These are phyloP conservation scores for Ginglymostoma cirratum DNA, from an alignment of 2,113 vertebrate genomes.

Conservation along the genomic window DNA sequence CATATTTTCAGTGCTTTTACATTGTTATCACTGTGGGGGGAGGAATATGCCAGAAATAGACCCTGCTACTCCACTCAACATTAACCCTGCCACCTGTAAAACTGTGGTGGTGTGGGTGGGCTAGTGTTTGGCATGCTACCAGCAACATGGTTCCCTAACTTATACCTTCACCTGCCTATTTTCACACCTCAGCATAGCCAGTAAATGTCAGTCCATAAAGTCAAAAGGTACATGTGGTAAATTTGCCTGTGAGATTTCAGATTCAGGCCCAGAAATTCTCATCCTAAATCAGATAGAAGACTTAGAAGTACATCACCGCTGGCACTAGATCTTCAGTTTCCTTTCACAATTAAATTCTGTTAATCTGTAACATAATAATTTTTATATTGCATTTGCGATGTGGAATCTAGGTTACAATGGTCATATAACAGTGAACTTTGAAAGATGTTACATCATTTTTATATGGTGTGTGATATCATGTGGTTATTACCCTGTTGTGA, in stretches of 20 bases:
- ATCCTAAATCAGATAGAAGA: background rate
- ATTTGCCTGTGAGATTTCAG: too few species aligned
- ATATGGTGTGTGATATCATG: background rate
- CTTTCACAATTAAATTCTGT: background rate
- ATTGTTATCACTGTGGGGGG: background rate
- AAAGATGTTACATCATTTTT: background rate
- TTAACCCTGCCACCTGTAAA: background rate
- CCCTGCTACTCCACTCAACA: background rate
- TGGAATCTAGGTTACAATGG: background rate
- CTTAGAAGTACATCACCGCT: background rate
- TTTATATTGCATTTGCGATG: background rate
- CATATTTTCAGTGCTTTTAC: background rate
- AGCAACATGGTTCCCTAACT: too few species aligned
- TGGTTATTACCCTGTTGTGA: background rate
- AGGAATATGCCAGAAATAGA: too few species aligned
- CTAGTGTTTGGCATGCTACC: too few species aligned
- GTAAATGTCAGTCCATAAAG: background rate
- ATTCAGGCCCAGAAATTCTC: background rate
- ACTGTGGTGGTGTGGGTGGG: background rate
- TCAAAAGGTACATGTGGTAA: too few species aligned
- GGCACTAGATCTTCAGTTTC: background rate
- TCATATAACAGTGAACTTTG: background rate
- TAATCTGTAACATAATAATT: background rate
- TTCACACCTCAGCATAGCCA: background rate
- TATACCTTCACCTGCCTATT: too few species aligned